Conservation (phyloP, 2,888 invertebrate genomes). For the Ichneumoninae sp. region DNA sequence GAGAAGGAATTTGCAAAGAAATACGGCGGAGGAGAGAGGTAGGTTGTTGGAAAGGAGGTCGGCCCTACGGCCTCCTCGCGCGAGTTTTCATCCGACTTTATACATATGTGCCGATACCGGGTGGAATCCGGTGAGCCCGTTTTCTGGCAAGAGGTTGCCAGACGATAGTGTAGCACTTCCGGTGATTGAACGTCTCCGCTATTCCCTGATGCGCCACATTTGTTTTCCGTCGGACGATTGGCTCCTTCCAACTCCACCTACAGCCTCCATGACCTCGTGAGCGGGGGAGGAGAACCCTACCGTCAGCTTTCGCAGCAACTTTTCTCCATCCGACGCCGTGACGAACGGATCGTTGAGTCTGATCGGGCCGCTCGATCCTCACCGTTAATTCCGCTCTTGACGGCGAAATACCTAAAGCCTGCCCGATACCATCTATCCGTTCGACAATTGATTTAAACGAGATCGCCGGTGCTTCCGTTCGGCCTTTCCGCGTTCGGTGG, state of each 20-base stretch:
- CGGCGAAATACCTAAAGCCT: constrained; percentile 21
- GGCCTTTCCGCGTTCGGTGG: constrained; percentile 18
- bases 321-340: constrained; percentile 17
- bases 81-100: constrained; percentile 26
- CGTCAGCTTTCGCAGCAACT: constrained; percentile 12
- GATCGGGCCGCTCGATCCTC: constrained; percentile 27
- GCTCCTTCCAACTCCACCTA: constrained; percentile 39
- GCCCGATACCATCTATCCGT: constrained; percentile 38
- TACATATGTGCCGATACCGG: constrained; percentile 73
- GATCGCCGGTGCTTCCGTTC: constrained; percentile 38
- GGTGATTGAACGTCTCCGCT: constrained; percentile 74
- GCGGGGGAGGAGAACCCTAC: neutral
- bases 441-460: constrained; percentile 42
- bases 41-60: constrained; percentile 3
- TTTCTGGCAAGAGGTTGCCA: constrained; percentile 38
- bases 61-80: neutral
- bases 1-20: neutral
- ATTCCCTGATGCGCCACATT: constrained; percentile 74
- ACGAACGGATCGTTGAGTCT: constrained; percentile 36
- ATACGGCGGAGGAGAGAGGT: neutral
- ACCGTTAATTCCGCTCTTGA: constrained; percentile 42
- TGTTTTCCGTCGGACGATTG: constrained; percentile 74
- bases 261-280: neutral
- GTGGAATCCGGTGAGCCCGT: constrained; percentile 27
- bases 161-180: constrained; percentile 67